A percentile compares a stretch with the other conserved stretches of the same genome.
Conservation (phyloP, 1,140 invertebrate genomes). For the Mactra quadrangularis region DNA sequence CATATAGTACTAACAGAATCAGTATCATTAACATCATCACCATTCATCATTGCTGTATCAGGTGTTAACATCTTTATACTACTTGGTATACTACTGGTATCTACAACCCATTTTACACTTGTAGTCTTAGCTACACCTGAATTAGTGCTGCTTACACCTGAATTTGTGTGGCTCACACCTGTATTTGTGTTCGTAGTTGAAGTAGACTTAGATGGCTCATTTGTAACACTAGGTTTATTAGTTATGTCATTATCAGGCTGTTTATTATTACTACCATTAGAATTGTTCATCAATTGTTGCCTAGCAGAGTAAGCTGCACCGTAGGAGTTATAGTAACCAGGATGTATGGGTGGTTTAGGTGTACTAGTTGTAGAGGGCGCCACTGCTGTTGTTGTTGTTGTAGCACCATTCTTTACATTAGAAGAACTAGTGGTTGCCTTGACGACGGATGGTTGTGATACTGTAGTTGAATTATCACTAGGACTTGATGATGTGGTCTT, state of each 20-base stretch:
- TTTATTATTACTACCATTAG: neutral
- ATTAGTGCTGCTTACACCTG: no score
- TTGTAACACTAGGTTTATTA: slow-evolving; percentile 2
- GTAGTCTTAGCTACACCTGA: no score
- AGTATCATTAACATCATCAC: slow-evolving; percentile 42
- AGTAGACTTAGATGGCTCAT: neutral
- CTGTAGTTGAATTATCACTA: neutral
- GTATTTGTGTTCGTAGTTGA: no score
- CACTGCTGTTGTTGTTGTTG: slow-evolving; percentile 8
- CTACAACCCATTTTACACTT: neutral
- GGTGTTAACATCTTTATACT: slow-evolving; percentile 20
- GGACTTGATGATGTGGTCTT: slow-evolving; percentile 3
- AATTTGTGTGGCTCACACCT: no score
- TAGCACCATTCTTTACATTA: neutral
- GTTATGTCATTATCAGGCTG: neutral
- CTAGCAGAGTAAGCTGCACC: slow-evolving; percentile 45
- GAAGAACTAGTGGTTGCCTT: neutral
- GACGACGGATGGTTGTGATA: neutral
- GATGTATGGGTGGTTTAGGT: slow-evolving; percentile 29
- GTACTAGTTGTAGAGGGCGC: neutral
- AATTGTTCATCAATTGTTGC: slow-evolving; percentile 1
- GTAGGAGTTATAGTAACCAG: slow-evolving; percentile 45
- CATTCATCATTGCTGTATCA: neutral
- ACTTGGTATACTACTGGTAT: neutral
- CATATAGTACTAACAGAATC: slow-evolving; percentile 56